Conservation (phyloP, 2,113 vertebrate genomes). For the Cygnus atratus region DNA sequence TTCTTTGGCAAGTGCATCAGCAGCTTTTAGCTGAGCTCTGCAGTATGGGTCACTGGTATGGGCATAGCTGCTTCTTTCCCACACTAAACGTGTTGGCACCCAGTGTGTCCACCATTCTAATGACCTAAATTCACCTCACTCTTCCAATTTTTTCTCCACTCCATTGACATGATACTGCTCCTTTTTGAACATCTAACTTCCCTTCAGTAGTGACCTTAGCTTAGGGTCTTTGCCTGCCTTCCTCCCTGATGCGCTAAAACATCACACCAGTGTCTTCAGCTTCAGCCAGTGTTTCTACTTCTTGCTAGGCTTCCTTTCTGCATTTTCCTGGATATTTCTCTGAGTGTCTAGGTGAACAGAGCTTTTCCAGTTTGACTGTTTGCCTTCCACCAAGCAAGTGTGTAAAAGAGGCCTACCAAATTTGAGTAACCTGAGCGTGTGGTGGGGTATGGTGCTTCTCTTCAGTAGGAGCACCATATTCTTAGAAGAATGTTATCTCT, state of each 20-base stretch:
- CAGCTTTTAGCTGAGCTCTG: background rate
- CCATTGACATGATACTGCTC: background rate
- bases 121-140: background rate
- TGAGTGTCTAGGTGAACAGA: background rate
- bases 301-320: background rate
- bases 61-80: background rate
- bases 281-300: background rate
- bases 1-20: background rate
- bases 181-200: background rate
- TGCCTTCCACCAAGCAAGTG: background rate
- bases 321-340: background rate
- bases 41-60: background rate
- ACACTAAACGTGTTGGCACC: background rate
- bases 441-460: background rate
- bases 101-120: background rate
- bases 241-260: background rate
- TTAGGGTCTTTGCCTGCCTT: background rate
- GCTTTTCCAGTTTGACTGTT: background rate
- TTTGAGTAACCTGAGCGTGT: background rate
- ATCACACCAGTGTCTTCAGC: background rate
- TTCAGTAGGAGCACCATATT: background rate
- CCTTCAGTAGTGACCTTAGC: background rate
- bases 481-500: background rate
- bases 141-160: background rate
- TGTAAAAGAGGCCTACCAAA: background rate